These are phyloP conservation scores for Anser cygnoides DNA, from an alignment of 2,113 vertebrate species.

Conservation along the genomic window DNA sequence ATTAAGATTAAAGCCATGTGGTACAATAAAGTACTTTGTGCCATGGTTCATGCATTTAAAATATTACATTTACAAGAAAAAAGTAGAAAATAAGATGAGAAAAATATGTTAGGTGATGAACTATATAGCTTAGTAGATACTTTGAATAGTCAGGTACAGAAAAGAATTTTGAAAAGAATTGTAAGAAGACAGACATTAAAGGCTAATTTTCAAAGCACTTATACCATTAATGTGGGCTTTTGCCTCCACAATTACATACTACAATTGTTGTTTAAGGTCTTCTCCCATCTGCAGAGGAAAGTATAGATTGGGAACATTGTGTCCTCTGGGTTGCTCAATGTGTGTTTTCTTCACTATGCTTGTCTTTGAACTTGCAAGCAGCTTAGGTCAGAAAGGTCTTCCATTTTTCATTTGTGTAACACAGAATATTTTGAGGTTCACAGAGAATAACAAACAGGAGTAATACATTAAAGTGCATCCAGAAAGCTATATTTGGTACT, in stretches of 20 bases:
- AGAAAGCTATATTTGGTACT: neutral
- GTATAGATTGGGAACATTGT: neutral
- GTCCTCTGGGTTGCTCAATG: neutral
- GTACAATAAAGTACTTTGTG: neutral
- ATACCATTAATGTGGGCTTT: neutral
- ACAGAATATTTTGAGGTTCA: neutral
- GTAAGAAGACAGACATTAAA: neutral
- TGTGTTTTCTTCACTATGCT: neutral
- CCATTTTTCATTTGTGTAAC: neutral
- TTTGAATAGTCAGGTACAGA: neutral
- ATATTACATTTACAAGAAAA: neutral
- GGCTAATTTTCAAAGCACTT: neutral
- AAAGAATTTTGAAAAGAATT: neutral
- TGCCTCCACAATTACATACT: neutral
- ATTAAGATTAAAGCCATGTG: neutral
- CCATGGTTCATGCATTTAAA: neutral
- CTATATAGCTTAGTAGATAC: neutral
- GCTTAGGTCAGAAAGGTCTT: neutral
- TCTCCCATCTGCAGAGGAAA: neutral
- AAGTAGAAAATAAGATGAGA: constrained; percentile 1
- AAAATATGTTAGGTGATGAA: neutral
- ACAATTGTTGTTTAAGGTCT: neutral
- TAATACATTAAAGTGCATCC: neutral
- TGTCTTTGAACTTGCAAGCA: neutral
- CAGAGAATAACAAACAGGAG: neutral